Evolutionary conservation across 2,113 vertebrate genomes (phyloP).

Genomic region (Apteryx owenii): DNA sequence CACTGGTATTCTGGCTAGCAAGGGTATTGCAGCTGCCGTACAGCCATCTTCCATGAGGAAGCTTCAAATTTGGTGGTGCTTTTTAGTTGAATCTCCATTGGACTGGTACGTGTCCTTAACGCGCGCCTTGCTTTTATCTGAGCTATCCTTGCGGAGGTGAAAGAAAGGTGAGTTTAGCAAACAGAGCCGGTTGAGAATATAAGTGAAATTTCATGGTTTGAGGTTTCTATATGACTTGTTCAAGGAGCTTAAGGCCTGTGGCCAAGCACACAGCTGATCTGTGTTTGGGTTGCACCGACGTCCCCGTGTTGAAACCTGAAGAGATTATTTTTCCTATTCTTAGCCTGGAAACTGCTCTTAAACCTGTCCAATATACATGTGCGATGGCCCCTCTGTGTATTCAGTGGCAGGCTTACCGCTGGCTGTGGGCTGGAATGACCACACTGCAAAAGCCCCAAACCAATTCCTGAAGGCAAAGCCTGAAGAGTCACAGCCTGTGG

Average conservation of each 20-base stretch:
- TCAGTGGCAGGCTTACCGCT: neutral
- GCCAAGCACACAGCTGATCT: neutral
- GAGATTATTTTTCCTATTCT: neutral
- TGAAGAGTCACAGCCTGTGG: neutral
- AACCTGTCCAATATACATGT: neutral
- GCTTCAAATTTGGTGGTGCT: neutral
- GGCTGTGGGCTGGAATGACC: neutral
- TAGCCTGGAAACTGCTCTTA: neutral
- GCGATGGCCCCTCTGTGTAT: neutral
- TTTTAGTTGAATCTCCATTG: neutral
- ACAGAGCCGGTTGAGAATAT: neutral
- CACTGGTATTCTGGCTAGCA: rapidly evolving
- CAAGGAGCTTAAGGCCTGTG: neutral
- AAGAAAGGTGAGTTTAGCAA: neutral
- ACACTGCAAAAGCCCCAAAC: neutral
- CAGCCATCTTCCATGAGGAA: rapidly evolving
- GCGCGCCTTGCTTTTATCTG: neutral
- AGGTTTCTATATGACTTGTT: neutral
- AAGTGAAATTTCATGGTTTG: neutral
- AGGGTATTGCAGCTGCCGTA: neutral
- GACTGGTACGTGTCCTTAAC: neutral
- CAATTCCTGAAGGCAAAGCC: neutral
- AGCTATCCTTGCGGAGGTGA: neutral
- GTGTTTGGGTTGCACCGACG: neutral
- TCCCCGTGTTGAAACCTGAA: neutral